Percentiles rank a stretch among this genome's conserved stretches.
Evolutionary conservation across 2,113 vertebrate genomes (phyloP).

Genomic region (Ellobius talpinus): DNA sequence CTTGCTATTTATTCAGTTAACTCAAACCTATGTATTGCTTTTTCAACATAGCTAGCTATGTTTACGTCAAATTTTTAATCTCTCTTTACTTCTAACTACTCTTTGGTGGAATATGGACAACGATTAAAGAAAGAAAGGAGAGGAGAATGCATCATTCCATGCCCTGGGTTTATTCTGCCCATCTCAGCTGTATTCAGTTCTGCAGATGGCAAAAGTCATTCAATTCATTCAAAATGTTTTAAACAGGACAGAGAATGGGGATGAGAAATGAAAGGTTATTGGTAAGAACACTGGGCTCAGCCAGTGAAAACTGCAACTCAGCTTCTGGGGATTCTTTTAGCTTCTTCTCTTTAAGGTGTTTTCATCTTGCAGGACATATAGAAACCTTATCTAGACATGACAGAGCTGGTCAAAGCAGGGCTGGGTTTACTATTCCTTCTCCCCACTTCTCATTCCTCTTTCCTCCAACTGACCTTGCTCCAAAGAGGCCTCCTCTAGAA

Average conservation of each 20-base stretch:
- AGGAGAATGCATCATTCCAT: not conserved
- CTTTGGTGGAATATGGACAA: not conserved
- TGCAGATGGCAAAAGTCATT: conserved; percentile 5
- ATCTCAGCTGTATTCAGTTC: not conserved
- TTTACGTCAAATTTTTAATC: not conserved
- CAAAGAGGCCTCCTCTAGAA: not conserved
- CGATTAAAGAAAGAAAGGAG: not conserved
- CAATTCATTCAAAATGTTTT: conserved; percentile 51
- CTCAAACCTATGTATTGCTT: not conserved
- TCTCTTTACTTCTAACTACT: not conserved
- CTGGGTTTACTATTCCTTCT: not conserved
- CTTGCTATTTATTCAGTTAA: not conserved
- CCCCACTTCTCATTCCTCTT: not conserved
- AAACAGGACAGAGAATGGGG: conserved; percentile 40
- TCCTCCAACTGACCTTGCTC: not conserved
- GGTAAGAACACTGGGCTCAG: not conserved
- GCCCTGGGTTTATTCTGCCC: conserved; percentile 5
- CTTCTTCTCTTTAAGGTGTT: not conserved
- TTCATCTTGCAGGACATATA: not conserved
- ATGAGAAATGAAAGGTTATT: conserved; percentile 26
- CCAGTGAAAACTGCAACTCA: not conserved
- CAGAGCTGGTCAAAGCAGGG: not conserved
- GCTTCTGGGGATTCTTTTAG: not conserved
- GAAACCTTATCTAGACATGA: not conserved
- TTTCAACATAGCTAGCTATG: not conserved